These are phyloP conservation scores for Rhea americana DNA, from an alignment of 2,113 vertebrate species.

Conservation along the genomic window DNA sequence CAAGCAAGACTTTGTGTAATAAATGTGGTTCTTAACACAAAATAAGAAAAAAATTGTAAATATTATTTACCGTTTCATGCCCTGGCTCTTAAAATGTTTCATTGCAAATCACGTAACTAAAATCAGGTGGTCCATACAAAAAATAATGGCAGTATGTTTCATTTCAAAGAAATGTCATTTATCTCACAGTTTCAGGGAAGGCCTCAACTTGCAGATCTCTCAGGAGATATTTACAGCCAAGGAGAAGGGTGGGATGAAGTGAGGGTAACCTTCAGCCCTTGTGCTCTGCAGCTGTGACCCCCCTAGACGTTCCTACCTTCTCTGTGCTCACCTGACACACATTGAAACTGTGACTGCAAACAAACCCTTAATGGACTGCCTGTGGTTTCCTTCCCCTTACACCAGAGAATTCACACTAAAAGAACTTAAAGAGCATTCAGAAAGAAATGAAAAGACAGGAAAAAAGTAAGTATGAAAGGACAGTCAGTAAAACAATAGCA, in stretches of 20 bases:
- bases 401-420: fast-evolving
- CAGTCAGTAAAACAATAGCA: neutral
- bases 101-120: neutral
- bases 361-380: neutral
- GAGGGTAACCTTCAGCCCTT: neutral
- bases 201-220: neutral
- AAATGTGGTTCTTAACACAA: slow-evolving; percentile 11
- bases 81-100: neutral
- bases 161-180: neutral
- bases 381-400: neutral
- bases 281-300: neutral
- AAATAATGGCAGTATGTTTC: neutral
- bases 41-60: slow-evolving; percentile 1
- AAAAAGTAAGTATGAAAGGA: neutral
- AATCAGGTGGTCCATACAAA: neutral
- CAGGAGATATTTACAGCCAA: neutral
- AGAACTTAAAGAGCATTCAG: neutral
- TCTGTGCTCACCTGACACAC: fast-evolving
- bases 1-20: neutral
- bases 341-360: fast-evolving
- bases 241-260: neutral
- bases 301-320: fast-evolving
- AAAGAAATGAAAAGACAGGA: neutral
- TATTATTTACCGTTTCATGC: neutral
- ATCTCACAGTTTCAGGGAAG: fast-evolving